Percentiles rank a stretch among this genome's conserved stretches.
Conservation (phyloP, 2,113 vertebrate genomes). For the Phaetusa simplex region DNA sequence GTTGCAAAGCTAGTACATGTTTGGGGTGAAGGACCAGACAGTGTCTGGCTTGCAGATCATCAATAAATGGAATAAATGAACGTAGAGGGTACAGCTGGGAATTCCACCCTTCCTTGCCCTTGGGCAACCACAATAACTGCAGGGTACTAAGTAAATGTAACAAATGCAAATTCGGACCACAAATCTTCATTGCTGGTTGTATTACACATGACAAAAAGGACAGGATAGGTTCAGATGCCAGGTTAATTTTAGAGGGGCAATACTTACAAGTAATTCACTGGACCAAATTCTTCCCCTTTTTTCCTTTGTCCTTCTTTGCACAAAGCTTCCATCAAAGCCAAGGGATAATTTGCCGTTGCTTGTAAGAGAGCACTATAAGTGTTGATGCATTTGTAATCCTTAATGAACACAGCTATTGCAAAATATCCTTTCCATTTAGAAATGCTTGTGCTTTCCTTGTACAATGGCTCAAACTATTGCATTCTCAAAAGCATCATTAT, state of each 20-base stretch:
- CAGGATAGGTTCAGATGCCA: not conserved
- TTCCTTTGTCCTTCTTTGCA: not conserved
- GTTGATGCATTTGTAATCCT: not conserved
- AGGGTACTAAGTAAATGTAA: not conserved
- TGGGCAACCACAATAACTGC: not conserved
- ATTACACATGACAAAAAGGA: not conserved
- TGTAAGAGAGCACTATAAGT: not conserved
- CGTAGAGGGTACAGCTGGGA: not conserved
- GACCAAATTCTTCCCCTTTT: not conserved
- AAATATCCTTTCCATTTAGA: not conserved
- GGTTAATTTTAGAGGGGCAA: not conserved
- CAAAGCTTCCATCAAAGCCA: not conserved
- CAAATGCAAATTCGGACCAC: slow-evolving; percentile 1
- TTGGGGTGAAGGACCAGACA: not conserved
- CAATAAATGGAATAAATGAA: not conserved
- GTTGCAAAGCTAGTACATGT: not conserved
- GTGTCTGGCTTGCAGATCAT: not conserved
- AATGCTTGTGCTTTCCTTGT: slow-evolving; percentile 8
- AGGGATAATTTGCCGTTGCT: not conserved
- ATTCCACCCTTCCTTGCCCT: not conserved
- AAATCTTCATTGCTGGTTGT: slow-evolving; percentile 14
- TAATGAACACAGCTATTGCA: not conserved
- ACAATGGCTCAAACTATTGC: not conserved
- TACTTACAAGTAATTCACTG: not conserved
- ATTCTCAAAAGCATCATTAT: slow-evolving; percentile 34